Conservation (phyloP, 1,140 invertebrate species). For the Bombus pascuorum region DNA sequence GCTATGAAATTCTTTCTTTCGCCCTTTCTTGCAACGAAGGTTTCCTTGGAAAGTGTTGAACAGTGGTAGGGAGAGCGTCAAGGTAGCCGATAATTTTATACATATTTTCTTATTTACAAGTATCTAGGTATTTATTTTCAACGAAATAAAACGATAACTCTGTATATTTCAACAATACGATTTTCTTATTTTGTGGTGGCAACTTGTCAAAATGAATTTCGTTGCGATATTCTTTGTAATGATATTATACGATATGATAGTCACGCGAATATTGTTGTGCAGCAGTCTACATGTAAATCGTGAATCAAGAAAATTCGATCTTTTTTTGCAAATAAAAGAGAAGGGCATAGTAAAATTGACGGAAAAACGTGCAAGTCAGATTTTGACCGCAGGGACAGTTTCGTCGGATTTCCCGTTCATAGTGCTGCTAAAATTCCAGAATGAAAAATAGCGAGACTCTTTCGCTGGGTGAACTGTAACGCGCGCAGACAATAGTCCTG, state of each 20-base stretch:
- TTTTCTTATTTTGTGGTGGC: too few relatives aligned
- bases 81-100: too few relatives aligned
- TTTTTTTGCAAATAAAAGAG: not conserved
- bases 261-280: too few relatives aligned
- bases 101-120: too few relatives aligned
- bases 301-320: too few relatives aligned
- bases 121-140: too few relatives aligned
- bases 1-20: not conserved
- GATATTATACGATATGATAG: too few relatives aligned
- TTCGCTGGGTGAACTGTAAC: constrained; percentile 18
- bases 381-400: not conserved
- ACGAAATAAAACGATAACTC: too few relatives aligned
- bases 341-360: not conserved
- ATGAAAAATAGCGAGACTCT: constrained; percentile 38
- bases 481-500: not conserved
- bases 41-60: not conserved
- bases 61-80: not conserved
- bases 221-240: too few relatives aligned
- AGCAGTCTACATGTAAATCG: too few relatives aligned
- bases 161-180: too few relatives aligned
- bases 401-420: constrained; percentile 20
- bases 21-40: not conserved
- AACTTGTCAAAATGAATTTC: too few relatives aligned
- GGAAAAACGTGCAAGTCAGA: not conserved
- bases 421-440: constrained; percentile 1